Base-by-base conservation (phyloP, 2,797 vertebrate species). In the Phyllotis vaccarum region DNA sequence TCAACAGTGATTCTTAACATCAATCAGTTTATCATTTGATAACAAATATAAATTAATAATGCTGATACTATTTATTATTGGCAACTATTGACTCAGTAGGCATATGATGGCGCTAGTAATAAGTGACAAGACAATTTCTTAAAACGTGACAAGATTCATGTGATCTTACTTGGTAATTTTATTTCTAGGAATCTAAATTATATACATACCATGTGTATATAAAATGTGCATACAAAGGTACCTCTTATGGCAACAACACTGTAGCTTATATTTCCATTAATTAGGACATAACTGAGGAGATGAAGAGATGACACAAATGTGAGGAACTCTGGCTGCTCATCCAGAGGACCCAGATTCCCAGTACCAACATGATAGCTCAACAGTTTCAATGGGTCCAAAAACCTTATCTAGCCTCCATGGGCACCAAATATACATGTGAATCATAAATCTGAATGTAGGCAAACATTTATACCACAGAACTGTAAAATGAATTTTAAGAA, bases 111-210 rank as follows among this genome's bases (percentile, higher is more conserved):
- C n/a, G 56, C 72, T 76, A 43, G 27, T 46, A 75, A 27, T 86
- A 80, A 86, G 9, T 68, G 19, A 14, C 5, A 62, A 95, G 27
- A 88, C 75, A 22, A 16, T 62, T 49, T 94, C 21, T 70, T 87
- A 78, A 74, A 12, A 62, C 3, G 0, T 62, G 80, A 82, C 87
- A 92, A 87, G 70, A 34, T 37, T 37, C 0, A n/a, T 60, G 52
- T 92, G 11, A 58, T 43, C 19, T 76, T 40, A 64, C 9, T 74
- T 52, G 52, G 43, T 3, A 68, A 80, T 92, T 60, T 56, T 74
- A n/a, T 60, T 82, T 90, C 16, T 85, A 83, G n/a, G 31, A 94
- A 94, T 82, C 58, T 56, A 62, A 37, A 78, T 94, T 68, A 43
- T 7, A 46, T 74, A 66, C 7, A 16, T 68, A 43, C 27, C 86